phyloP scores from a whole-genome alignment of 2,888 invertebrate species.

The Elysia crispata region DNA sequence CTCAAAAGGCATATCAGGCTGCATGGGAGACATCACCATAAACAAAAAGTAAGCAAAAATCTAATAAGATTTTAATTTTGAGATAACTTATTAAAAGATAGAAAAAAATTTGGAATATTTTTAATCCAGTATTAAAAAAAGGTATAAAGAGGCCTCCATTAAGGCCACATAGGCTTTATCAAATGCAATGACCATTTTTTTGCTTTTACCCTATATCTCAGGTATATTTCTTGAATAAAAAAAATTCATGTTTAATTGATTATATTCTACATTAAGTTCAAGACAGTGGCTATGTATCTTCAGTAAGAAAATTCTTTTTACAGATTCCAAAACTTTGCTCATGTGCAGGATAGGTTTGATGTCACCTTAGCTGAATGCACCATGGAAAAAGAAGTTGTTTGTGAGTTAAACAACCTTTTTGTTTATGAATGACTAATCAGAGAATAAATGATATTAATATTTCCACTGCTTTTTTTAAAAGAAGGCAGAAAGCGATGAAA shows the following conservation, averaged over 20 bases:
- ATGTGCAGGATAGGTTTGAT: slow-evolving; percentile 55
- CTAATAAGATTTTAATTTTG: background rate
- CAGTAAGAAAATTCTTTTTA: slow-evolving; percentile 42
- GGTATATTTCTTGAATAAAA: no score
- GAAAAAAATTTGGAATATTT: no score
- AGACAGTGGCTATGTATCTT: background rate
- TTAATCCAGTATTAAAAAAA: no score
- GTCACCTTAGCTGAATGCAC: slow-evolving; percentile 64
- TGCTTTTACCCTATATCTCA: no score
- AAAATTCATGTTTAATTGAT: background rate
- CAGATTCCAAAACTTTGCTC: slow-evolving; percentile 84
- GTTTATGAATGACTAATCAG: no score
- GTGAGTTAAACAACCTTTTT: no score
- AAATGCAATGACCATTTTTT: no score
- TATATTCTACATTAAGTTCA: background rate
- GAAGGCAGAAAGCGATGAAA: no score
- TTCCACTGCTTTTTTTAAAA: no score
- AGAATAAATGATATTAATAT: no score
- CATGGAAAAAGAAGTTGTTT: slow-evolving; percentile 43
- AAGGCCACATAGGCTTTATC: no score
- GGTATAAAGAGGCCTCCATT: no score
- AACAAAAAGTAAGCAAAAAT: slow-evolving; percentile 83
- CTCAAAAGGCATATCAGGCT: slow-evolving; percentile 86
- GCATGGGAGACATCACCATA: slow-evolving; percentile 93
- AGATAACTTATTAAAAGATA: background rate